Conservation (phyloP, 2,888 invertebrate genomes). For the Chymomyza caudatula region DNA sequence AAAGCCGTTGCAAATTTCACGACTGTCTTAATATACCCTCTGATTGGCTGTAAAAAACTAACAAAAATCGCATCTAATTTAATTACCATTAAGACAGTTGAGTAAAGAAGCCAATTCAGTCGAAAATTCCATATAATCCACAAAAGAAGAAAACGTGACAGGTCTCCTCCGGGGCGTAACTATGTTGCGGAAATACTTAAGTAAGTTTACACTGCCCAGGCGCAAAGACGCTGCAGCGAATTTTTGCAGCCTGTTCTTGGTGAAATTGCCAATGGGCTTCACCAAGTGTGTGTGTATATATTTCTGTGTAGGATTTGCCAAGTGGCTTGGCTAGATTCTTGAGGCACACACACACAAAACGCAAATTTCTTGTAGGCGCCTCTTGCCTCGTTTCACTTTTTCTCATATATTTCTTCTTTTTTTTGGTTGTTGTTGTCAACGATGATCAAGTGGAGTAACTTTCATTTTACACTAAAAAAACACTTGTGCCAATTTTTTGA, state of each 20-base stretch:
- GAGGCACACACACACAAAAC: conserved; percentile 16
- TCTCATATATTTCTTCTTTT: conserved; percentile 26
- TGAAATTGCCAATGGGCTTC: conserved; percentile 49
- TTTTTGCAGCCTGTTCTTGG: conserved; percentile 63
- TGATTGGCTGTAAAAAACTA: neutral
- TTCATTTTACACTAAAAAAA: conserved; percentile 56
- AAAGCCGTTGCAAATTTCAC: neutral
- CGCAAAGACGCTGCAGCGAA: conserved; percentile 20
- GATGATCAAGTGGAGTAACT: conserved; percentile 35
- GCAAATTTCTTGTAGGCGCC: conserved; percentile 36
- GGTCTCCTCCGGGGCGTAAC: neutral
- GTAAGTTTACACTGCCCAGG: conserved; percentile 15
- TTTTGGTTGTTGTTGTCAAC: neutral
- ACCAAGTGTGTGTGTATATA: conserved; percentile 27
- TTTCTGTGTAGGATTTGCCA: conserved; percentile 62
- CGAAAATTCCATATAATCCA: conserved; percentile 2
- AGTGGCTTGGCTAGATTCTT: conserved; percentile 71
- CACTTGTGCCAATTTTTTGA: conserved; percentile 4
- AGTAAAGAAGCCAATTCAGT: conserved; percentile 2
- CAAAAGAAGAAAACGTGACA: conserved; percentile 27
- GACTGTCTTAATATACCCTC: neutral
- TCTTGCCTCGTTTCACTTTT: conserved; percentile 66
- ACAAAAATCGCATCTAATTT: conserved; percentile 46
- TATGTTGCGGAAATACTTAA: conserved; percentile 2
- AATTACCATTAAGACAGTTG: conserved; percentile 60